Conservation (phyloP, 2,888 invertebrate species). For the Nemotelus nigrinus region DNA sequence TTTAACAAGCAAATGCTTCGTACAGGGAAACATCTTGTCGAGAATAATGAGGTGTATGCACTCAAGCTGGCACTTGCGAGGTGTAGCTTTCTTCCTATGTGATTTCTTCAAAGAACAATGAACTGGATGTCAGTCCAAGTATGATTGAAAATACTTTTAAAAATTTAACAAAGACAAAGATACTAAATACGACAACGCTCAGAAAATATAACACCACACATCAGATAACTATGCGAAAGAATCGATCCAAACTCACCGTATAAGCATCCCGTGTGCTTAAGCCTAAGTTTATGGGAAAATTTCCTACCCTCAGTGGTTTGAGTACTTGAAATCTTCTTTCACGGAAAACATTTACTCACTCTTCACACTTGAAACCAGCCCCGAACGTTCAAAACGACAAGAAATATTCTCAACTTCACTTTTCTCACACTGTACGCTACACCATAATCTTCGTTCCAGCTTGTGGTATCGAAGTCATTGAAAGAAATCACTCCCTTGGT, state of each 20-base stretch:
- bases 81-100: no score
- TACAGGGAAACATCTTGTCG: background rate
- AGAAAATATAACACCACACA: background rate
- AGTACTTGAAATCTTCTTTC: slow-evolving; percentile 7
- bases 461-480: slow-evolving; percentile 20
- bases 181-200: no score
- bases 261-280: slow-evolving; percentile 26
- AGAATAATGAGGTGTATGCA: slow-evolving; percentile 24
- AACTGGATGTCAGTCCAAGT: no score
- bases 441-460: slow-evolving; percentile 22
- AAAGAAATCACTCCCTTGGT: background rate
- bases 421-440: slow-evolving; percentile 13
- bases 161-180: no score
- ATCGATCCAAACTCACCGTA: slow-evolving; percentile 8
- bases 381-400: background rate
- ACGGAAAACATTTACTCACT: background rate
- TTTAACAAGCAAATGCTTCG: background rate
- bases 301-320: background rate
- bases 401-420: background rate
- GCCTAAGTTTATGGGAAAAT: background rate
- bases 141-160: no score
- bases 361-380: slow-evolving; percentile 8
- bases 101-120: no score
- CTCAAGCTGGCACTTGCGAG: background rate
- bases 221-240: background rate